Base-by-base conservation (phyloP, 2,797 vertebrate genomes). In the Miichthys miiuy region DNA sequence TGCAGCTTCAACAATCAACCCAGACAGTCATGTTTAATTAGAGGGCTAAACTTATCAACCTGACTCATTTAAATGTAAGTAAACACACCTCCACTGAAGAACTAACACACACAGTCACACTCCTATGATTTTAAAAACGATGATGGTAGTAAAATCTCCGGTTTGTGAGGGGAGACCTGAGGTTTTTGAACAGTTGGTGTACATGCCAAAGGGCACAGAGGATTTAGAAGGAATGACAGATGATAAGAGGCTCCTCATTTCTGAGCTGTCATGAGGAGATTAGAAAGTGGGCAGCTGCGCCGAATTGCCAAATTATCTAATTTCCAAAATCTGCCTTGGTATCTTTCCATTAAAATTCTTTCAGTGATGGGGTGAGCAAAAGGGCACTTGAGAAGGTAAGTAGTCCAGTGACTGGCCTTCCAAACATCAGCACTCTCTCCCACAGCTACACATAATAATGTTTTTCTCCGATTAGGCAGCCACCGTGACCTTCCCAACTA, bases 261-360 rank as follows among this genome's bases (percentile, higher is more conserved):
- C 71, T 74, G 82, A 76, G 80, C 85, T 90, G 79, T 84, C 84
- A 89, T 80, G 84, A 76, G 75, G 77, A 87, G 91, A 93, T 94
- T 88, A 93, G 84, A 88, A 55, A 72, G 79, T 56, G 57, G 81
- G 84, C 85, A 89, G 81, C 87, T 89, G 87, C 79, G 65, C 73
- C 50, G 68, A 87, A 76, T 66, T 70, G 62, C 68, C 54, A 55
- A 78, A 91, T 86, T 91, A 93, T 93, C 90, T 84, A 21, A 79
- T 85, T 91, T 86, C 75, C 71, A 85, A 90, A 89, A 91, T 91
- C 89, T 87, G 72, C 70, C 58, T 75, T 47, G 64, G 82, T 83
- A 89, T 92, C 86, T 88, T 89, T 88, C 82, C 77, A 84, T 92
- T 92, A 88, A 92, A 87, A 91, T 91, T 88, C 87, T 81, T 81